Base-by-base conservation (phyloP, 2,113 vertebrate species). In the Macheiramphus alcinus region DNA sequence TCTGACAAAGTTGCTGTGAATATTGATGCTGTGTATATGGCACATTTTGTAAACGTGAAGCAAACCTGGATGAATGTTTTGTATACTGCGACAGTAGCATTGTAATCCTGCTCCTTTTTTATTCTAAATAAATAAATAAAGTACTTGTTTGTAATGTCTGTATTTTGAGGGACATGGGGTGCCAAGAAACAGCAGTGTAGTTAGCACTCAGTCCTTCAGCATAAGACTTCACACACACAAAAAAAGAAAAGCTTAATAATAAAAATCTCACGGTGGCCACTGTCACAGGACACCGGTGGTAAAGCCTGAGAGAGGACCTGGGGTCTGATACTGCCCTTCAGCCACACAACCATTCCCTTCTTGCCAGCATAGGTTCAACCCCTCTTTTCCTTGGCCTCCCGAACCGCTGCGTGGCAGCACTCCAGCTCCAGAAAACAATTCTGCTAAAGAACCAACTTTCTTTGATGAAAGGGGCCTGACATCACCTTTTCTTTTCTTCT, bases 81-180 rank as follows among this genome's bases (percentile, higher is more conserved):
- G 72, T 97, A 95, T 67, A 67, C 87, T 65, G 90, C 65, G 2
- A 82, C 90, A 25, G 52, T 75, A 90, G 90, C 87, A 63, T 43
- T 95, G 73, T 94, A 95, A 93, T 48, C 88, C 92, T 58, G 48
- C 90, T 56, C 91, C 76, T 88, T 97, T 97, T 96, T 92, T 79
- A 95, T 90, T 94, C 63, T 75, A 94, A 97, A 96, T 97, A 96
- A 96, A 97, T 48, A 94, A 90, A 74, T 36, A 38, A 88, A 63
- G 43, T 59, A 68, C 75, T n/a, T 43, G 22, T 76, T 80, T 92
- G 76, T 79, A 40, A 73, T 0, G 27, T 31, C 23, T 96, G 73
- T 90, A 20, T 91, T 15, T 93, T 76, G 70, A 63, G 80, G 36
- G 31, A 34, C 10, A 3, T 4, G 14, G 45, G 22, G 27, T 50